Evolutionary conservation across 2,888 invertebrate species (phyloP), one percentile per base, ranked within the genome.

Genomic region (Boloria selene): DNA sequence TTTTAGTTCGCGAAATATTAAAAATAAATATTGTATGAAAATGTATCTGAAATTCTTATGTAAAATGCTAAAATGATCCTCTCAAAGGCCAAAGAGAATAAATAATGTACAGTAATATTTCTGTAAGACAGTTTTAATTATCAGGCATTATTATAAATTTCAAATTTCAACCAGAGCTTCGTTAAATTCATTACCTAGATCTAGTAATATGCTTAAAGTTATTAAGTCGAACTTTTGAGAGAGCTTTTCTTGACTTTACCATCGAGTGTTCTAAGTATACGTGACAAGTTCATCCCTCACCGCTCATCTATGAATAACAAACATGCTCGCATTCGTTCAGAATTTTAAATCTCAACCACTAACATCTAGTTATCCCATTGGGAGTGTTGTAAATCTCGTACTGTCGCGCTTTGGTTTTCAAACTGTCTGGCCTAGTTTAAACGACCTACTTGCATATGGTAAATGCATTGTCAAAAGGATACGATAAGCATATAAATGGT

Each of bases 261-360:
- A 16, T 52, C 45, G 44, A 17, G 17, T 50, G 3, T 50, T 16
- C 17, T 18, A 50, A 50, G 31, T 38, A 38, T 6, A 18, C 22
- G 22, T 13, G 26, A 61, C 52, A 64, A 66, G 61, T 52, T 61
- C 47, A 14, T n/a, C 62, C 58, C 44, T 54, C 62, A 44, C 16
- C 47, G 52, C 56, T 45, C 53, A 61, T 71, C 74, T 64, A 72
- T 72, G 73, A 71, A 75, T 73, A 73, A 70, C 71, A 73, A 73
- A 74, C 65, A 63, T 64, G 59, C 31, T 38, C 31, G 31, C 31
- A 45, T 66, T 45, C 61, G 67, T 61, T 73, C 64, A 55, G 70
- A 74, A 74, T 73, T 72, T 73, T 61, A 72, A 73, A 73, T 70
- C 61, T 42, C 18, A 65, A 54, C 66, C 45, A 44, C 65, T 62